These are phyloP conservation scores for Alitta virens DNA, from an alignment of 2,888 invertebrate species.

Conservation along the genomic window DNA sequence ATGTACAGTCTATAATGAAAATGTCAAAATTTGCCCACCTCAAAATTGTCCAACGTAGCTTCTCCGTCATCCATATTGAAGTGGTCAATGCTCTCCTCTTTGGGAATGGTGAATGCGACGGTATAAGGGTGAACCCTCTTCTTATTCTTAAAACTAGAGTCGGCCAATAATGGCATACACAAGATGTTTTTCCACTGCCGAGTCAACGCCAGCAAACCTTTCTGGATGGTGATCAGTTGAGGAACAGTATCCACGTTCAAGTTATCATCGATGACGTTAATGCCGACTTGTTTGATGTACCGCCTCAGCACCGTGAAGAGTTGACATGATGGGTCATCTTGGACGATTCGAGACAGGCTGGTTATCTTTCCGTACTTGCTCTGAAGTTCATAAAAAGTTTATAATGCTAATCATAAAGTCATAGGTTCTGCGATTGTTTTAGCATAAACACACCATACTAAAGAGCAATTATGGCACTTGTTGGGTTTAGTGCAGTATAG, in stretches of 20 bases:
- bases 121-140: constrained; percentile 69
- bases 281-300: constrained; percentile 65
- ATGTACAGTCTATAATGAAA: too few species aligned
- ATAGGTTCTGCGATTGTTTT: too few species aligned
- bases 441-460: too few species aligned
- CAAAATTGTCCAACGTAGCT: constrained; percentile 59
- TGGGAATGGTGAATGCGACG: constrained; percentile 77
- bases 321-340: constrained; percentile 94
- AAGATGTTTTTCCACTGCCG: constrained; percentile 96
- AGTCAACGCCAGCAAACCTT: constrained; percentile 92
- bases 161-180: constrained; percentile 85
- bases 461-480: too few species aligned
- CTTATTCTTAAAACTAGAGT: constrained; percentile 72
- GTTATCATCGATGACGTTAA: constrained; percentile 77
- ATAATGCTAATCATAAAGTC: too few species aligned
- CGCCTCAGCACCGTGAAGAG: constrained; percentile 80
- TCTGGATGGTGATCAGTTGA: constrained; percentile 80
- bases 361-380: constrained; percentile 82
- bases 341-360: constrained; percentile 82
- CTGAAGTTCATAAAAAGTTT: too few species aligned
- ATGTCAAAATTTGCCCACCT: constrained; percentile 48
- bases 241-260: constrained; percentile 81
- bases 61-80: constrained; percentile 23
- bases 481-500: too few species aligned
- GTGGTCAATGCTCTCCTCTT: constrained; percentile 35